Conservation (phyloP, 2,797 vertebrate species). For the Phoeniculus purpureus region DNA sequence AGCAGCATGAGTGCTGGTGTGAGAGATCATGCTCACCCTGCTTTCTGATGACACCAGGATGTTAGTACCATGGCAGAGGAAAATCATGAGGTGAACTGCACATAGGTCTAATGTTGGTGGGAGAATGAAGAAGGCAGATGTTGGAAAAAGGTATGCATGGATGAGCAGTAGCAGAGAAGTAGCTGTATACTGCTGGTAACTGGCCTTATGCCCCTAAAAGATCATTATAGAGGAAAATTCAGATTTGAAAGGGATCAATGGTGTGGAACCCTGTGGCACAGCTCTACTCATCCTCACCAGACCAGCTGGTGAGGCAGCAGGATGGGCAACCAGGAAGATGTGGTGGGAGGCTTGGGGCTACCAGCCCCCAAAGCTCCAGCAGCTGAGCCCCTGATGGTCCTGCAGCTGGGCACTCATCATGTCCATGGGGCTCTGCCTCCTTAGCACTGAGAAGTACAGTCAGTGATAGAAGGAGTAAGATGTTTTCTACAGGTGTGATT, state of each 20-base stretch:
- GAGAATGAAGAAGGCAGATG: not conserved
- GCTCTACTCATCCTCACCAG: not conserved
- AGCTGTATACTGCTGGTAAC: not conserved
- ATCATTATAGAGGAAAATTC: not conserved
- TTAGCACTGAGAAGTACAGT: not conserved
- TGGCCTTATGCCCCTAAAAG: not conserved
- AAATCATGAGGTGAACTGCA: not conserved
- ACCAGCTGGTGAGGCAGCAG: not conserved
- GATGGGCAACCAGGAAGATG: not conserved
- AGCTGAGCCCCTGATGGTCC: not conserved
- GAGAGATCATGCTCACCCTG: not conserved
- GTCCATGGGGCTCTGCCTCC: not conserved
- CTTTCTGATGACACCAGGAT: not conserved
- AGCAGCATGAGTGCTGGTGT: not conserved
- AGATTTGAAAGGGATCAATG: not conserved
- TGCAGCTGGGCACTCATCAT: not conserved
- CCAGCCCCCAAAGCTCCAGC: not conserved
- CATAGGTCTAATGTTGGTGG: not conserved
- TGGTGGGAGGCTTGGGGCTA: not conserved
- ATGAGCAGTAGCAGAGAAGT: not conserved
- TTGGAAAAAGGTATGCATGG: not conserved
- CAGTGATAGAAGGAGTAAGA: not conserved
- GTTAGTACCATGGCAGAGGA: not conserved
- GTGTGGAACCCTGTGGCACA: not conserved
- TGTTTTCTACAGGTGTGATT: accelerated